A percentile compares a stretch with the other conserved stretches of the same genome.
Conservation (phyloP, 2,113 vertebrate genomes). For the Helogale parvula region DNA sequence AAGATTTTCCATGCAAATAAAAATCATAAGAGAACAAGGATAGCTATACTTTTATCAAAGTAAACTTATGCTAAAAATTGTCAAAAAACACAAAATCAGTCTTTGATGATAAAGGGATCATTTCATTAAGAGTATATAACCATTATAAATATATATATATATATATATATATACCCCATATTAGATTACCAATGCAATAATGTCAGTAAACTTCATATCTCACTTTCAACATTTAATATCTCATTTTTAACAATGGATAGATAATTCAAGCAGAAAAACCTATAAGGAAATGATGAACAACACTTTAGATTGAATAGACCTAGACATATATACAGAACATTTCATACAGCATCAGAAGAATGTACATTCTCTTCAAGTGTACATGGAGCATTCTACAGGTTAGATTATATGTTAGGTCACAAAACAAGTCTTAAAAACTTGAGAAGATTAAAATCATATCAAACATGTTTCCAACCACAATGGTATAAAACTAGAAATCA, state of each 20-base stretch:
- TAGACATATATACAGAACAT: not conserved
- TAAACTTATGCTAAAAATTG: no score
- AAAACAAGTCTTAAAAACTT: not conserved
- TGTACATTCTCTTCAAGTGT: no score
- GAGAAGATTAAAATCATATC: not conserved
- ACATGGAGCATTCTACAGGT: no score
- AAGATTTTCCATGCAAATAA: no score
- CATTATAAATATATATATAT: not conserved
- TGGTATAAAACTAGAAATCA: not conserved
- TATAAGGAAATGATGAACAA: no score
- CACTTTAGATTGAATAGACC: not conserved
- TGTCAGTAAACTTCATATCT: not conserved
- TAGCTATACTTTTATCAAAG: no score
- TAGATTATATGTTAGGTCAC: not conserved
- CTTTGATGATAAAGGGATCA: no score
- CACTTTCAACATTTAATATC: not conserved
- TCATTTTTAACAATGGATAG: not conserved
- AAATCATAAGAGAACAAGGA: no score
- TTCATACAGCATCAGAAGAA: not conserved
- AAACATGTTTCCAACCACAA: not conserved
- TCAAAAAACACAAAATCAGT: no score
- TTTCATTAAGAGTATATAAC: not conserved
- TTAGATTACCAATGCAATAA: not conserved
- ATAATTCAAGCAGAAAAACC: no score
- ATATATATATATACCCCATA: not conserved